Base-by-base conservation (phyloP, 2,888 invertebrate species). In the Noctua janthina region DNA sequence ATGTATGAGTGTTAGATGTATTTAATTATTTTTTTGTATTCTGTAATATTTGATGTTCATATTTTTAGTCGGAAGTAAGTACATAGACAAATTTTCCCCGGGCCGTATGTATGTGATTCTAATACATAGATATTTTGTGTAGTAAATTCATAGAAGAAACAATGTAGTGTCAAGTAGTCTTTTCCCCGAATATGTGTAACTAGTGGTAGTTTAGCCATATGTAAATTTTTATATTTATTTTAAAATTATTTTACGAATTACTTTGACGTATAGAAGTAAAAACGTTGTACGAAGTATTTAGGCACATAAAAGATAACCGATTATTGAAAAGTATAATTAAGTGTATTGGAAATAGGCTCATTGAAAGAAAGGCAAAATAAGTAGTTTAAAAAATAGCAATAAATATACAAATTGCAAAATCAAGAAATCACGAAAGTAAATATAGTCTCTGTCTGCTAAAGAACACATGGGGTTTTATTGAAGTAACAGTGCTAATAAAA, bases 1-100 rank as follows among this genome's bases (percentile, higher is more conserved):
- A 76, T 74, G 62, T 83, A 79, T 87, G 77, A 73, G 64, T 85
- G 82, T 90, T 87, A 81, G 85, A 76, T 85, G 73, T 87, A 64
- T 69, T 54, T 35, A 43, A 69, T 51, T 75, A 46, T 56, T n/a
- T 74, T 39, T 74, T 76, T 76, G 59, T 69, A 67, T 72, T 43
- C n/a, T 75, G 17, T 54, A 66, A 51, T 49, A 49, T 76, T 68
- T 68, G 10, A 68, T 56, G 56, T 82, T 64, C 11, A 29, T 76
- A 43, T 80, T 71, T 59, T 54, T 72, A 51, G 15, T n/a, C 56
- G 51, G 29, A 29, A 59, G 43, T 83, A 68, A 78, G 46, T 69
- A 69, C 20, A 13, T 39, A 64, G 29, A 69, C 49, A 1, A 17
- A 46, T 20, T 35, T 51, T 46, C 46, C 23, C 39, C 7, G 66